Evolutionary conservation across 2,113 vertebrate genomes (phyloP).

Genomic region (Callopanchax toddi): DNA sequence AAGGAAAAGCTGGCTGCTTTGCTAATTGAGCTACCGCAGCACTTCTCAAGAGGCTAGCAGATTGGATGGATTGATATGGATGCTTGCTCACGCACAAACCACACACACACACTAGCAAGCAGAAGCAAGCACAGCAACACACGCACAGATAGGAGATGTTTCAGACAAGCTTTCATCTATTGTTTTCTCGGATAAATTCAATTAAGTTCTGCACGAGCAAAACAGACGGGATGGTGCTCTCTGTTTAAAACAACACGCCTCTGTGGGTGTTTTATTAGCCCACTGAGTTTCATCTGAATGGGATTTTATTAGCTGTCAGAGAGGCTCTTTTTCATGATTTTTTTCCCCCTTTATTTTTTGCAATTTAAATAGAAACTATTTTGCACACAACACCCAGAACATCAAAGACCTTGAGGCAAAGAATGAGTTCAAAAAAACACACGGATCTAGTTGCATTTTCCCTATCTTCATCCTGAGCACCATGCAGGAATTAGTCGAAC

Average conservation of each 20-base stretch:
- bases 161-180: constrained; percentile 70
- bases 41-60: constrained; percentile 60
- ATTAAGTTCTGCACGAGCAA: constrained; percentile 61
- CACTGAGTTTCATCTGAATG: constrained; percentile 30
- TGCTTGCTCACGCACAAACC: constrained; percentile 19
- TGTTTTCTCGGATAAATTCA: constrained; percentile 68
- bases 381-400: background rate
- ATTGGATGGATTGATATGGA: constrained; percentile 64
- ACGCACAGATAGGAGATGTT: constrained; percentile 46
- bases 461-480: constrained; percentile 16
- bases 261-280: constrained; percentile 26
- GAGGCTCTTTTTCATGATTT: too few species aligned
- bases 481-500: constrained; percentile 42
- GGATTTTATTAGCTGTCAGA: constrained; percentile 10
- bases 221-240: constrained; percentile 45
- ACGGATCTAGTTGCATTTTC: background rate
- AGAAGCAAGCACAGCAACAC: constrained; percentile 12
- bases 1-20: constrained; percentile 37
- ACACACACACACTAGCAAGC: background rate
- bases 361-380: constrained; percentile 5
- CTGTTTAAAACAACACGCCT: constrained; percentile 38
- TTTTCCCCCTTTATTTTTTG: constrained; percentile 17
- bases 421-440: constrained; percentile 44
- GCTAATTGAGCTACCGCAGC: constrained; percentile 69
- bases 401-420: constrained; percentile 39